A percentile compares a stretch with the other conserved stretches of the same genome.
phyloP scores from a whole-genome alignment of 2,797 vertebrate genomes.

The Epinephelus malabaricus region DNA sequence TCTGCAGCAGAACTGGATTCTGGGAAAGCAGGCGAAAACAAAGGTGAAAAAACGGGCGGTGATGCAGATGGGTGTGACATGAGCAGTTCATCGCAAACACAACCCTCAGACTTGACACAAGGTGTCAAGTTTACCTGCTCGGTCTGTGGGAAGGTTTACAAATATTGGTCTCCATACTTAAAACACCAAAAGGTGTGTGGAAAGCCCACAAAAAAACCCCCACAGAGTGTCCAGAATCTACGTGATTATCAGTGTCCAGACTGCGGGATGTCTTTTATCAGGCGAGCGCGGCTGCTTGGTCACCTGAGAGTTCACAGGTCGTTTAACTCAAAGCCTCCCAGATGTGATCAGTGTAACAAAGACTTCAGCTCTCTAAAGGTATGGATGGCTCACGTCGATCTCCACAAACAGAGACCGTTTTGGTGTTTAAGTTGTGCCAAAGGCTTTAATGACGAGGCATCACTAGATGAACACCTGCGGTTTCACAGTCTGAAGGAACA shows the following conservation, averaged over 20 bases:
- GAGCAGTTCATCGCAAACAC: conserved; percentile 19
- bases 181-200: conserved; percentile 75
- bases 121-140: conserved; percentile 60
- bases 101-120: background rate
- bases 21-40: background rate
- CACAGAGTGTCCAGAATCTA: background rate
- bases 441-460: conserved; percentile 68
- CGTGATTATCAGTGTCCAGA: conserved; percentile 65
- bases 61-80: conserved; percentile 2
- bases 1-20: background rate
- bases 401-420: conserved; percentile 69
- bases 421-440: conserved; percentile 77
- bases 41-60: background rate
- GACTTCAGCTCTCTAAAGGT: conserved; percentile 44
- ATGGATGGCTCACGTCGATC: conserved; percentile 65
- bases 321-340: background rate
- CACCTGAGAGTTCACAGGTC: conserved; percentile 71
- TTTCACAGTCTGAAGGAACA: conserved; percentile 58
- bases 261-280: conserved; percentile 70
- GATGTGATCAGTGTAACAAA: conserved; percentile 76
- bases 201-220: accelerated
- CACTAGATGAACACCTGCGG: conserved; percentile 69
- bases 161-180: conserved; percentile 68
- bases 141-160: conserved; percentile 80
- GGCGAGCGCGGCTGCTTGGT: conserved; percentile 41